Evolutionary conservation across 2,797 vertebrate species (phyloP), one percentile per base, ranked within the genome.

Genomic region (Falco novaeseelandiae): DNA sequence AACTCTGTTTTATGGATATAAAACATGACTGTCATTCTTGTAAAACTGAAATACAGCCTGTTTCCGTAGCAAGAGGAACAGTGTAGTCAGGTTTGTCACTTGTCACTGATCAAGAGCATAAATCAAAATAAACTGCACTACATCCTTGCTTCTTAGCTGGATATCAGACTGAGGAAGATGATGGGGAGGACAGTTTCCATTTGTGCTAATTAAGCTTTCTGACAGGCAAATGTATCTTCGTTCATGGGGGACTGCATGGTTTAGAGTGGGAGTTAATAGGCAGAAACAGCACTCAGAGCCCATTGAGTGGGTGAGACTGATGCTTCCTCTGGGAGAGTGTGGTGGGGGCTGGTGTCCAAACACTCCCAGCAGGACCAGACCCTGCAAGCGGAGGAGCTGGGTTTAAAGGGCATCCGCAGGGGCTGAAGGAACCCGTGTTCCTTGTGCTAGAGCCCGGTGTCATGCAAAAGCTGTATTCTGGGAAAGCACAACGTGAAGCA

Each of bases 181-280:
- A 90, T 71, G 63, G 46, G 76, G 52, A 86, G 80, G 80, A 80
- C 73, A 76, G 49, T 83, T 94, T 77, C 86, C 63, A 82, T 91
- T 96, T 84, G 49, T 63, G 70, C 79, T 91, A 86, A 94, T 97
- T 93, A 90, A 85, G 26, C 32, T 77, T 89, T 79, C 78, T 94
- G 79, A 91, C 92, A 94, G 91, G 74, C 71, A 83, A 62, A 67
- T 70, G 46, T 38, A 6, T 93, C 77, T 52, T 81, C 2, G 0
- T 83, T 93, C 79, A 51, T 55, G 32, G 58, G 58, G 63, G 92
- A 21, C 54, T 86, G 54, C 34, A n/a, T 83, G 58, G 84, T 74
- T 90, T 74, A 20, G 74, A 87, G 93, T 94, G 72, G 96, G 96
- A 95, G 78, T 95, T 90, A 94, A 93, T 58, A 95, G 80, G 71